phyloP scores from a whole-genome alignment of 2,797 vertebrate genomes.

The Scyliorhinus canicula region DNA sequence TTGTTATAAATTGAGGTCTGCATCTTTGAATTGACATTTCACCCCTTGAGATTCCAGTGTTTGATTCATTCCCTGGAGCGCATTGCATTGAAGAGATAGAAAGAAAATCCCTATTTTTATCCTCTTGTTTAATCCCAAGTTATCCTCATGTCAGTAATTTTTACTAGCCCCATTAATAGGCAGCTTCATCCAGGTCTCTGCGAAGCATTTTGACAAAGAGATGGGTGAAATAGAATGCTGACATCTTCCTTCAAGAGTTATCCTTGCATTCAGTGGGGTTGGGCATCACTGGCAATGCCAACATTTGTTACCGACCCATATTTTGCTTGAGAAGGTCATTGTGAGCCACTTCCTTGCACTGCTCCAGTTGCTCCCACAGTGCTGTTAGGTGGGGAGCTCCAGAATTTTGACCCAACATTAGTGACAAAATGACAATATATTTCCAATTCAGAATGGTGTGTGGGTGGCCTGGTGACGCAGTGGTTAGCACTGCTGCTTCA shows the following conservation, averaged over 20 bases:
- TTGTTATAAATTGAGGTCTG: background rate
- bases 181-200: background rate
- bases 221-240: background rate
- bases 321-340: too few species aligned
- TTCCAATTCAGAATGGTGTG: too few species aligned
- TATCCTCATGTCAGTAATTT: background rate
- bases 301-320: too few species aligned
- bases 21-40: background rate
- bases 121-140: background rate
- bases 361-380: too few species aligned
- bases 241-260: background rate
- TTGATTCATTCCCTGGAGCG: background rate
- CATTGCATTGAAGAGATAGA: background rate
- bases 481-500: too few species aligned
- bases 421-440: too few species aligned
- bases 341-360: too few species aligned
- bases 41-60: background rate
- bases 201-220: background rate
- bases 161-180: background rate
- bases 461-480: too few species aligned
- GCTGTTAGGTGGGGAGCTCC: too few species aligned
- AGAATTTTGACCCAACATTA: too few species aligned
- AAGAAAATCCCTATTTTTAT: background rate
- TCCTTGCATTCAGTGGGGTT: too few species aligned
- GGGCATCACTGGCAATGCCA: too few species aligned